A percentile compares a stretch with the other conserved stretches of the same genome.
These are phyloP conservation scores for Galemys pyrenaicus DNA, from an alignment of 2,113 vertebrate species.

Conservation along the genomic window DNA sequence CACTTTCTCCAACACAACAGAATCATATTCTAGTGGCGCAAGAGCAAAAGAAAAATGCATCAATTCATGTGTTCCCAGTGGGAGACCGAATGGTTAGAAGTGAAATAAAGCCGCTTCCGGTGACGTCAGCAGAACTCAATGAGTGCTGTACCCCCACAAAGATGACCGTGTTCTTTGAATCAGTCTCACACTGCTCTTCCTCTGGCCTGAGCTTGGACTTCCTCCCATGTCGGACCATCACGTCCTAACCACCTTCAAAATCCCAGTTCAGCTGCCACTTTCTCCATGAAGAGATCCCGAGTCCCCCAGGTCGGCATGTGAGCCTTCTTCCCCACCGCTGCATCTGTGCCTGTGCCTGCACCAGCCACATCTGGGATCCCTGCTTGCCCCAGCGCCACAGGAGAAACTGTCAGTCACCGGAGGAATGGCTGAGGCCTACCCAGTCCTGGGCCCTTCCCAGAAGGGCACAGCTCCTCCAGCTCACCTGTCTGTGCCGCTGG, in stretches of 20 bases:
- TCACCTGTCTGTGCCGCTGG: background rate
- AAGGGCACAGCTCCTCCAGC: background rate
- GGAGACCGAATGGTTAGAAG: conserved; percentile 62
- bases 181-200: background rate
- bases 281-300: background rate
- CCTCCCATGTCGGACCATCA: background rate
- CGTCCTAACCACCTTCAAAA: background rate
- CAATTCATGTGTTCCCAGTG: conserved; percentile 47
- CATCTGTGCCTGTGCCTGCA: background rate
- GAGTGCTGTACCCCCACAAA: background rate
- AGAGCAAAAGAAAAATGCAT: conserved; percentile 66
- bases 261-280: background rate
- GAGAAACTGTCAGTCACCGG: background rate
- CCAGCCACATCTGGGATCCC: background rate
- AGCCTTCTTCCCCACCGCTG: background rate
- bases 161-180: background rate
- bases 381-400: background rate
- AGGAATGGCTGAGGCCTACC: background rate
- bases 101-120: conserved; percentile 53
- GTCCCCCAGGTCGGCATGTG: background rate
- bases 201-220: background rate
- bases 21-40: background rate
- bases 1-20: background rate
- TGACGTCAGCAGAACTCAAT: conserved; percentile 53
- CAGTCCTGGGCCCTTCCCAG: background rate